Evolutionary conservation across 2,113 vertebrate genomes (phyloP), one percentile per base, ranked within the genome.

Genomic region (Ageneiosus marmoratus): DNA sequence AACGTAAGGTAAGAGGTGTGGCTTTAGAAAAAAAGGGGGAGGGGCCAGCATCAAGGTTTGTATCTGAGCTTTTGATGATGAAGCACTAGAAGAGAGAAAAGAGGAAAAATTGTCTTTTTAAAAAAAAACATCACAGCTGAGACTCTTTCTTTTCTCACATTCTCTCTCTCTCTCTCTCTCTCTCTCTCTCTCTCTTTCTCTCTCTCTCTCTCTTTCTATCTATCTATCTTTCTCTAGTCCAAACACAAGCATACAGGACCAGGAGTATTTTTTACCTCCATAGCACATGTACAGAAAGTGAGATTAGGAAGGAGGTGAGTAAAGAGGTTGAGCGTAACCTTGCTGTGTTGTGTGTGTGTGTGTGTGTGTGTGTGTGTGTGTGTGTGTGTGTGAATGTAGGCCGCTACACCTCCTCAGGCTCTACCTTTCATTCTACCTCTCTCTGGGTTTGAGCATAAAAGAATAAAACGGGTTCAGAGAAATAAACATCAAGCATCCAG

Each of bases 341-440:
- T 55, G 1, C 86, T 82, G 84, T 82, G 83, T 78, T 83, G 16
- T 83, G 88, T 86, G 85, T 89, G 88, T 50, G 41, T 27, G 69
- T 72, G 67, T 72, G 37, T 72, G 37, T 44, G 37, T 70, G 69
- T n/a, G 69, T 48, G 69, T 48, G 69, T 13, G 69, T 27, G 69
- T 27, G 70, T 72, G 20, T 72, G 69, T 18, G 44, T 18, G 6
- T 29, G 1, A 91, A 89, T 87, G 87, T 88, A 89, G 91, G 86
- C 87, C 88, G 82, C 90, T 89, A 87, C 89, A 70, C 86, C 48
- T 87, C 86, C 84, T 88, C 83, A 58, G 87, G 87, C 89, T 84
- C 53, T 85, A 76, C 83, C 87, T 91, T 89, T 91, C 76, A 89
- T 88, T 79, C 76, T 37, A 77, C 20, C 84, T 74, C 50, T 86